phyloP scores from a whole-genome alignment of 2,888 invertebrate species.

The Hyposoter didymator region DNA sequence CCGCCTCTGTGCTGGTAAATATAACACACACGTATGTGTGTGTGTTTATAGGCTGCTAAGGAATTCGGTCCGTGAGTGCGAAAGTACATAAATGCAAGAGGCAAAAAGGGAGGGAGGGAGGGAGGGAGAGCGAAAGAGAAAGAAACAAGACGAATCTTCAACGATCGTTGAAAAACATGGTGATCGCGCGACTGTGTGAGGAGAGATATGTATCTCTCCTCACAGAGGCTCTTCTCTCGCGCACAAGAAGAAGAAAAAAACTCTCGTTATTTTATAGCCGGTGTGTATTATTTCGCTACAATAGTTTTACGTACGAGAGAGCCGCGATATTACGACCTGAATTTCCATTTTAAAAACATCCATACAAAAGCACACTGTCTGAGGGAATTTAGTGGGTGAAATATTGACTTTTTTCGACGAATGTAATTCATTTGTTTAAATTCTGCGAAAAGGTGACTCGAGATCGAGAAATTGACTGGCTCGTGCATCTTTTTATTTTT shows the following conservation, averaged over 20 bases:
- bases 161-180: slow-evolving; percentile 18
- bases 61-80: slow-evolving; percentile 44
- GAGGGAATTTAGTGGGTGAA: background rate
- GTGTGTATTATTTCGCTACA: background rate
- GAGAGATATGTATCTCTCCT: slow-evolving; percentile 1
- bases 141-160: slow-evolving; percentile 7
- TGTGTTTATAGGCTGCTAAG: slow-evolving; percentile 16
- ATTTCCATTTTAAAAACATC: background rate
- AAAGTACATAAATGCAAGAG: slow-evolving; percentile 53
- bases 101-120: slow-evolving; percentile 7
- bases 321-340: background rate
- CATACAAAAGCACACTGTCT: background rate
- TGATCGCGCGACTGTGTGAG: background rate
- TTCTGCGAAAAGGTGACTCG: background rate
- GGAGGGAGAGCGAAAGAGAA: slow-evolving; percentile 7
- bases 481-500: background rate
- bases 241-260: background rate
- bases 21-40: background rate
- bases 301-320: background rate
- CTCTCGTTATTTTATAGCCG: slow-evolving; percentile 11
- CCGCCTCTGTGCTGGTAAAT: background rate
- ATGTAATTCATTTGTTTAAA: background rate
- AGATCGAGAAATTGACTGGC: background rate
- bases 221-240: slow-evolving; percentile 8
- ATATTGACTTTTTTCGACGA: background rate